Evolutionary conservation across 2,888 invertebrate genomes (phyloP).

Genomic region (Cremastinae sp.): DNA sequence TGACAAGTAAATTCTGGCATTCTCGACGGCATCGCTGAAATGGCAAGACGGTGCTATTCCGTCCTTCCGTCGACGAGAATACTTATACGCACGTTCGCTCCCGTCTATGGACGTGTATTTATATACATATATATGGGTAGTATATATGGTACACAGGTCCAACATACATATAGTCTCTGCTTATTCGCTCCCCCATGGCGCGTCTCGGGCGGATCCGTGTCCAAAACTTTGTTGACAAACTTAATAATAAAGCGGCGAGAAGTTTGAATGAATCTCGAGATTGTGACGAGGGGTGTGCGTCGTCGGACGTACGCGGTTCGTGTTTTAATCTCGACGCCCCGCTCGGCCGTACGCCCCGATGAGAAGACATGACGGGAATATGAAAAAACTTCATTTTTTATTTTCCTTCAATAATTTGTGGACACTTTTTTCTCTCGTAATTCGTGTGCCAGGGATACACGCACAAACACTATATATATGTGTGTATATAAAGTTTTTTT

Average conservation of each 20-base stretch:
- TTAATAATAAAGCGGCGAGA: slow-evolving; percentile 50
- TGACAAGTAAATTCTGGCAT: too few relatives aligned
- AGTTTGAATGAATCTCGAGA: slow-evolving; percentile 56
- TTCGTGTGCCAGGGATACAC: too few relatives aligned
- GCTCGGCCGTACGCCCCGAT: not conserved
- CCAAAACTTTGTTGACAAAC: slow-evolving; percentile 57
- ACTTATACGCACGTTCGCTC: too few relatives aligned
- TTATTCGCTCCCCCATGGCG: not conserved
- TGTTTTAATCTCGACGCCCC: slow-evolving; percentile 41
- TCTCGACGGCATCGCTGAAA: too few relatives aligned
- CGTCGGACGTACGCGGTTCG: slow-evolving; percentile 35
- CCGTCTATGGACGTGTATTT: not conserved
- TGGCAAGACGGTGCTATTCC: too few relatives aligned
- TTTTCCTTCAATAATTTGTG: not conserved
- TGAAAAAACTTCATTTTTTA: not conserved
- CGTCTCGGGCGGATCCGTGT: slow-evolving; percentile 28
- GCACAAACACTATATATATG: too few relatives aligned
- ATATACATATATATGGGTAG: slow-evolving; percentile 3
- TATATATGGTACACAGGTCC: too few relatives aligned
- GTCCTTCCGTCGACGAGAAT: too few relatives aligned
- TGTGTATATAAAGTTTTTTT: too few relatives aligned
- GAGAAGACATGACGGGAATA: not conserved
- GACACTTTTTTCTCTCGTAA: not conserved
- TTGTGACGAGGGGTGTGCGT: slow-evolving; percentile 37
- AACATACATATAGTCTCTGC: slow-evolving; percentile 32